phyloP scores from a whole-genome alignment of 2,888 invertebrate species.

The Agrilus cyanescens region DNA sequence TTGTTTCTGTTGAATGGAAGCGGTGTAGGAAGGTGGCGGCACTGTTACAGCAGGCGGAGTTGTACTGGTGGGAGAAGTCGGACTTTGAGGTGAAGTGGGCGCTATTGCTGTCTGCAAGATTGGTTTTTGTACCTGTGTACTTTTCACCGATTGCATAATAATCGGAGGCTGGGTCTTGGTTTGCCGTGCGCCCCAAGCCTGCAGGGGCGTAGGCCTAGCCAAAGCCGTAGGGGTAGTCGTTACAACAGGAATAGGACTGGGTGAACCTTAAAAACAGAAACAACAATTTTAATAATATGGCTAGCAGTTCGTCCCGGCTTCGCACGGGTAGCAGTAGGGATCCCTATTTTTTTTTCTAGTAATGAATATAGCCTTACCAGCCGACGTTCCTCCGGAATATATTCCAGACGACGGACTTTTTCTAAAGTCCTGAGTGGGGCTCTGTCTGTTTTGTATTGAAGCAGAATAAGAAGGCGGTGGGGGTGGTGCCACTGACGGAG shows the following conservation, averaged over 20 bases:
- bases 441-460: conserved; percentile 77
- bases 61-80: conserved; percentile 36
- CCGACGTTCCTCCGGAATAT: conserved; percentile 72
- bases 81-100: conserved; percentile 66
- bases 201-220: conserved; percentile 69
- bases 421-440: conserved; percentile 67
- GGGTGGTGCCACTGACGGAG: conserved; percentile 49
- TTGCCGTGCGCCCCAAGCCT: conserved; percentile 77
- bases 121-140: conserved; percentile 91
- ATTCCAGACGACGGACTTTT: conserved; percentile 81
- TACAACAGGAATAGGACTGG: conserved; percentile 62
- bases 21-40: conserved; percentile 75
- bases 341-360: neutral
- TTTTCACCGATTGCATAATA: conserved; percentile 94
- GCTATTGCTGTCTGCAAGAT: conserved; percentile 90
- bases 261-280: conserved; percentile 41
- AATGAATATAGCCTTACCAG: conserved; percentile 29
- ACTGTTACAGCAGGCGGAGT: conserved; percentile 39
- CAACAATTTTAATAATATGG: too few relatives aligned
- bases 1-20: conserved; percentile 64
- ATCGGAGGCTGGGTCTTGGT: conserved; percentile 85
- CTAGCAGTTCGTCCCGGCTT: too few relatives aligned
- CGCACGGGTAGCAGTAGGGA: too few relatives aligned
- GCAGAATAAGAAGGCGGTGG: conserved; percentile 79
- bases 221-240: conserved; percentile 51